Percentiles rank a stretch among this genome's conserved stretches.
Evolutionary conservation across 2,888 invertebrate species (phyloP).

Genomic region (Polyploca ridens): DNA sequence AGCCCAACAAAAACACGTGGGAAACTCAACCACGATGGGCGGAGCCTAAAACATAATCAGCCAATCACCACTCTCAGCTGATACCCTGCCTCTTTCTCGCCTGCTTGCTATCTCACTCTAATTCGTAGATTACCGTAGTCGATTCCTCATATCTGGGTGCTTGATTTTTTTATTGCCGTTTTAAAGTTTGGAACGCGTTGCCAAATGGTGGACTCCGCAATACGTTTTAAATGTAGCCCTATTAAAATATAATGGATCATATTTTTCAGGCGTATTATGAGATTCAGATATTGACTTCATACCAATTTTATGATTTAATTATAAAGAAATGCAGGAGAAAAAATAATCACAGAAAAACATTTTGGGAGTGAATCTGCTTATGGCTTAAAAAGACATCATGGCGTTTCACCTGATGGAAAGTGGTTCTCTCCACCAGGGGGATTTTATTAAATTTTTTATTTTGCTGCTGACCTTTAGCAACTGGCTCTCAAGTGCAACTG

Average conservation of each 20-base stretch:
- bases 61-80: conserved; percentile 45
- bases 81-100: conserved; percentile 40
- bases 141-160: conserved; percentile 72
- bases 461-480: too few relatives aligned
- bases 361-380: too few relatives aligned
- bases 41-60: conserved; percentile 36
- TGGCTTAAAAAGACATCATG: too few relatives aligned
- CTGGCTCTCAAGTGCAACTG: too few relatives aligned
- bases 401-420: too few relatives aligned
- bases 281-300: neutral
- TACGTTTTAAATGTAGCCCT: conserved; percentile 55
- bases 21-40: conserved; percentile 50
- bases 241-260: conserved; percentile 36
- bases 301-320: too few relatives aligned
- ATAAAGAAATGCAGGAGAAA: too few relatives aligned
- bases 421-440: too few relatives aligned
- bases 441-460: too few relatives aligned
- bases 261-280: neutral
- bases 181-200: conserved; percentile 55
- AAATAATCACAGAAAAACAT: too few relatives aligned
- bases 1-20: conserved; percentile 72
- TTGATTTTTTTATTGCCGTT: conserved; percentile 70
- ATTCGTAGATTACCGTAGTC: conserved; percentile 68
- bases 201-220: conserved; percentile 50
- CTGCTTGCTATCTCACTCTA: conserved; percentile 42